A percentile compares a stretch with the other conserved stretches of the same genome.
phyloP scores from a whole-genome alignment of 2,113 vertebrate genomes.

The Bettongia penicillata region DNA sequence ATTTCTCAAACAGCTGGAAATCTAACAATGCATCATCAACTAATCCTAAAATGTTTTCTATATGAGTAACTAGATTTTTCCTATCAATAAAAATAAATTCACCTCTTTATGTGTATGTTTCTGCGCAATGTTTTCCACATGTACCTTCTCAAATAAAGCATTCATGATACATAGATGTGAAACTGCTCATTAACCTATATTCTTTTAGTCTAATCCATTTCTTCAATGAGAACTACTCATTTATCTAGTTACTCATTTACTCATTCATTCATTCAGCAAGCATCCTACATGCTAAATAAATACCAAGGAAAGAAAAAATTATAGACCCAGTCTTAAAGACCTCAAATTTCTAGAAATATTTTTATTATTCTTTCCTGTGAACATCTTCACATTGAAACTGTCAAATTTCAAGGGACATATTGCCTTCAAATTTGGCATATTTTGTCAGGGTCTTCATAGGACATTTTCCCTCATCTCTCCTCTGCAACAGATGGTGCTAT shows the following conservation, averaged over 20 bases:
- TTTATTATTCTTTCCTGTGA: background rate
- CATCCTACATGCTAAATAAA: background rate
- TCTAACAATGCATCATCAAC: background rate
- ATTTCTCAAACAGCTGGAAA: background rate
- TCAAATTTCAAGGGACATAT: background rate
- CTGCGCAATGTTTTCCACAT: background rate
- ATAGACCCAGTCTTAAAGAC: background rate
- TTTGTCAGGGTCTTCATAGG: background rate
- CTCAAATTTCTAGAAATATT: background rate
- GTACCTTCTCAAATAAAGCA: background rate
- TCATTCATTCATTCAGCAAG: background rate
- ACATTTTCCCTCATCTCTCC: background rate
- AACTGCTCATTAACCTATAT: background rate
- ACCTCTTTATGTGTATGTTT: background rate
- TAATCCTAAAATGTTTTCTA: background rate
- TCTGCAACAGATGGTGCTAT: background rate
- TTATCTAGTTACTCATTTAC: background rate
- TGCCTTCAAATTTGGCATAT: background rate
- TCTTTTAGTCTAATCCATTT: background rate
- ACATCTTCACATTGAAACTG: background rate
- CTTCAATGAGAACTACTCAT: background rate
- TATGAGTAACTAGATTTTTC: background rate
- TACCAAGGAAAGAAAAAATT: background rate
- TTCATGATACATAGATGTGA: background rate
- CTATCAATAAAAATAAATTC: background rate